Base-by-base conservation (phyloP, 2,888 invertebrate species). In the Prionchulus punctatus region DNA sequence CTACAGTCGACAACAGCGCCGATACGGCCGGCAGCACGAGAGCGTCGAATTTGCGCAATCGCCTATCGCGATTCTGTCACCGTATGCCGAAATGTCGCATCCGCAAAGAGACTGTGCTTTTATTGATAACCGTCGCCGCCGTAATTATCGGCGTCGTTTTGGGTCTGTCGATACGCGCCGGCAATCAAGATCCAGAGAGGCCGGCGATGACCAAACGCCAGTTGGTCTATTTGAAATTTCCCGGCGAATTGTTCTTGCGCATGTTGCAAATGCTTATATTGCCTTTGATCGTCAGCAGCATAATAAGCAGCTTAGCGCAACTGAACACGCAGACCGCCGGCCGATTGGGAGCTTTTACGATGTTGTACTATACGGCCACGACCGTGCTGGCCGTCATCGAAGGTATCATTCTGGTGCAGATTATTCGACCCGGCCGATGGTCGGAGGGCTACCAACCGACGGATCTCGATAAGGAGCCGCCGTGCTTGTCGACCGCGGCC, bases 371-470 rank as follows among this genome's bases (percentile, higher is more conserved):
- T 75, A 82, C 89, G 75, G 79, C 82, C 54, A 94, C 94, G 23
- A 94, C 94, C 2, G 74, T 91, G 43, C 82, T 85, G 68, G 92
- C 94, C 2, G 92, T 94, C 59, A 79, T 91, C 64, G 77, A 92
- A 68, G 84, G 84, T 57, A 94, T 96, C 65, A 81, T 89, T 59
- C 79, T 96, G 64, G 92, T 92, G 58, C 79, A 84, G 56, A 80
- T 84, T 28, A 89, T 96, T 67, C 80, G 84, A 66, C 94, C 94
- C 0, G 94, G 79, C 36, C 60, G 62, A 52, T 65, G 64, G 65
- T 59, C 59, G 21, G 60, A 58, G 2, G 53, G 31, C 25, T 7
- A 7, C 2, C 43, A 30, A 15, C 23, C 4, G 12, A 56, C 27
- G 27, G 57, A 43, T 45, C 1, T 25, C 59, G 25, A 26, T 15